These are phyloP conservation scores for Mobula birostris DNA, from an alignment of 2,113 vertebrate genomes.

Conservation along the genomic window DNA sequence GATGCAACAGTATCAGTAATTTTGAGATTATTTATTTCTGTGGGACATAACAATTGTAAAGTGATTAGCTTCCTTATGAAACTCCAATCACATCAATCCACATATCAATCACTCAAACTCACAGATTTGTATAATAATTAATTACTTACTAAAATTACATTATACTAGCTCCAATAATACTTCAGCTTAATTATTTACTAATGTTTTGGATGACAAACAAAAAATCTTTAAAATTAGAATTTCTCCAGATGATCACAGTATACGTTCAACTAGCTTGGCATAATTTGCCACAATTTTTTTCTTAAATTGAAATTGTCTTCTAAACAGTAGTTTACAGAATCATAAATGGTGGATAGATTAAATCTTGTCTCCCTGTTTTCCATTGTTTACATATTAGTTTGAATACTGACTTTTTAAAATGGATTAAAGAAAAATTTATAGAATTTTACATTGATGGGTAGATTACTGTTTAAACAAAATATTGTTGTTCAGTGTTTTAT, in stretches of 20 bases:
- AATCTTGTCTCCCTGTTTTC: neutral
- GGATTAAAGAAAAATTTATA: neutral
- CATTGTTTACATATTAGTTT: neutral
- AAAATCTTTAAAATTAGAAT: neutral
- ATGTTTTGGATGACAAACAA: neutral
- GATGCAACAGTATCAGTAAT: conserved; percentile 13
- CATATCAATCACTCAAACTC: neutral
- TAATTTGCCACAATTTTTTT: neutral
- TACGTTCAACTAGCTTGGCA: neutral
- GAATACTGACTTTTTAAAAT: neutral
- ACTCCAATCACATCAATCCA: neutral
- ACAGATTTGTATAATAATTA: neutral
- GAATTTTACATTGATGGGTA: neutral
- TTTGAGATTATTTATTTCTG: conserved; percentile 28
- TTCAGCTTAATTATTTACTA: neutral
- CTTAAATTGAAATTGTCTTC: neutral
- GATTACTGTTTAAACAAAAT: neutral
- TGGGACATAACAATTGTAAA: neutral
- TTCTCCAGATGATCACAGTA: neutral
- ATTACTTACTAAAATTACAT: neutral
- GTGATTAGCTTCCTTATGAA: neutral
- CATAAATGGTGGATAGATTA: neutral
- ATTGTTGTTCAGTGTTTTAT: neutral
- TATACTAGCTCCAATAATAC: neutral
- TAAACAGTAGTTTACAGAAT: neutral